Conservation (phyloP, 2,113 vertebrate species). For the Cichladusa arquata region DNA sequence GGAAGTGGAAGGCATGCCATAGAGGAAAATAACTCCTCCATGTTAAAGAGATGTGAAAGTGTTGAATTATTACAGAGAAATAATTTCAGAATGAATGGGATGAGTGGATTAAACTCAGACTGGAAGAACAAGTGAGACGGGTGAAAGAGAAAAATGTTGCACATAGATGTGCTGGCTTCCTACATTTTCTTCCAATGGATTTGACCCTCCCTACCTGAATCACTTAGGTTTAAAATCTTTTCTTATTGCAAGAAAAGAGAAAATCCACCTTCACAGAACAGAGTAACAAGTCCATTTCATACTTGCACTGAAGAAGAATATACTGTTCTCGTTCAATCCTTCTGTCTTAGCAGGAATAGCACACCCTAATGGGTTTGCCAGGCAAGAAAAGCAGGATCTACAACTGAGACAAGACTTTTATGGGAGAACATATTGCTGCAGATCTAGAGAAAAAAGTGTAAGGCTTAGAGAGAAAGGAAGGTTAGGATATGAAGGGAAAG, state of each 20-base stretch:
- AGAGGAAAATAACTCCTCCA: background rate
- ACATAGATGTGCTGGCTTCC: background rate
- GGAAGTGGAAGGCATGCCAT: background rate
- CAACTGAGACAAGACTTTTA: background rate
- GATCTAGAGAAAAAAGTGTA: background rate
- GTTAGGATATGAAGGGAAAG: background rate
- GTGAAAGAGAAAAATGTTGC: background rate
- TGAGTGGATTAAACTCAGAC: background rate
- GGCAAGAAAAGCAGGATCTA: background rate
- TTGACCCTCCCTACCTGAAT: background rate
- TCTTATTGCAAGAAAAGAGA: background rate
- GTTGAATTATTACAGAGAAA: background rate
- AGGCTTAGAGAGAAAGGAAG: background rate
- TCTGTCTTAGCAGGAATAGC: background rate
- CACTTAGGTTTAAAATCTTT: background rate
- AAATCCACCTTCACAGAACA: background rate
- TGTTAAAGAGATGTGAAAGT: too few species aligned
- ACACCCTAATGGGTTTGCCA: background rate
- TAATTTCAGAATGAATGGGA: background rate
- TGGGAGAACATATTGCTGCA: background rate
- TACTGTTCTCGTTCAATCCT: background rate
- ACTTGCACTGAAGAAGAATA: background rate
- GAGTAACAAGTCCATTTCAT: background rate
- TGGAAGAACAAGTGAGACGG: background rate
- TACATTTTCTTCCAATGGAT: background rate